Evolutionary conservation across 2,113 vertebrate species (phyloP).

Genomic region (Syngnathus floridae): DNA sequence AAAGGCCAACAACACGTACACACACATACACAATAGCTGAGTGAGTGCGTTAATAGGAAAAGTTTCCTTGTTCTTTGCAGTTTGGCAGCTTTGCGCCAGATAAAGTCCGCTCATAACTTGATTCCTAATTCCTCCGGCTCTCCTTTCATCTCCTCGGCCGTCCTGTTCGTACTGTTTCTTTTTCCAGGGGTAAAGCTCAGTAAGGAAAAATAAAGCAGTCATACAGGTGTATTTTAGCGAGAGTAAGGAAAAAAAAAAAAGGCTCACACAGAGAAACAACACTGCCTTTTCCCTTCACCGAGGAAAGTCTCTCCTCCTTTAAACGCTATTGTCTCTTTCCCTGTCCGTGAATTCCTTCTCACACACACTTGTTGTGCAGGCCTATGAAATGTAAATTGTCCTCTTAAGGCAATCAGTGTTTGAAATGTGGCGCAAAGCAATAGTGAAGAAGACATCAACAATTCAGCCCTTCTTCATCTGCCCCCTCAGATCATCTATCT

Average conservation of each 20-base stretch:
- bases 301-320: constrained; percentile 45
- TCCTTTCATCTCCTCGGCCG: constrained; percentile 52
- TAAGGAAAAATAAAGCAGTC: constrained; percentile 39
- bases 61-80: constrained; percentile 60
- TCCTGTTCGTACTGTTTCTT: constrained; percentile 33
- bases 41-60: constrained; percentile 59
- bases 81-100: constrained; percentile 55
- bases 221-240: constrained; percentile 51
- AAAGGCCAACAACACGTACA: constrained; percentile 55
- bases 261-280: constrained; percentile 23
- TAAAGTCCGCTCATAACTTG: constrained; percentile 53
- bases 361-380: constrained; percentile 60
- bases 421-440: constrained; percentile 63
- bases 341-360: constrained; percentile 42
- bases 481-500: constrained; percentile 55
- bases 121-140: constrained; percentile 56
- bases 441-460: constrained; percentile 61
- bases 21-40: constrained; percentile 32
- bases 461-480: constrained; percentile 57
- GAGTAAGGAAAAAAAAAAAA: constrained; percentile 30
- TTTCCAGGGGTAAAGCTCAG: constrained; percentile 44
- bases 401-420: constrained; percentile 66
- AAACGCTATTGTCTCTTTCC: constrained; percentile 35
- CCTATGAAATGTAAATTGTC: constrained; percentile 67
- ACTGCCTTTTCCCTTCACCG: constrained; percentile 31